Evolutionary conservation across 30 jellyfish, hydroid and myxozoan species (phyloP).

Genomic region (Aurelia sp.): DNA sequence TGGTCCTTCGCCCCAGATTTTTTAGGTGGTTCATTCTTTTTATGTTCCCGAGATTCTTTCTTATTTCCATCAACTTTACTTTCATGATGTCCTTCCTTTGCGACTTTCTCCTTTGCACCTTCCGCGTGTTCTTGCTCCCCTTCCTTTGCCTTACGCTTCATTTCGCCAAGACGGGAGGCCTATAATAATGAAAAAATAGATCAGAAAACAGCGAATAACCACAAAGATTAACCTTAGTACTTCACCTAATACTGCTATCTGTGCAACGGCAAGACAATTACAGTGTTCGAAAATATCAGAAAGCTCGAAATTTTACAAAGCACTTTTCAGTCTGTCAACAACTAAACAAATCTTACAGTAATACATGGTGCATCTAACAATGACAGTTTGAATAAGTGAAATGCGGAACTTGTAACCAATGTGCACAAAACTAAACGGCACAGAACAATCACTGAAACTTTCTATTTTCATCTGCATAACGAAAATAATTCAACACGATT

Average conservation of each 20-base stretch:
- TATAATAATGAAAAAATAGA: not conserved
- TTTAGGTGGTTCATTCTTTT: conserved; percentile 20
- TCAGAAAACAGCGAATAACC: not conserved
- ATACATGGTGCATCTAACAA: too few relatives aligned
- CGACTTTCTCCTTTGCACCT: not conserved
- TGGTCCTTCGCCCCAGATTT: conserved; percentile 35
- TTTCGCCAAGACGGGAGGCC: conserved; percentile 61
- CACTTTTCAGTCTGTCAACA: too few relatives aligned
- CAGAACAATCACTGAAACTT: too few relatives aligned
- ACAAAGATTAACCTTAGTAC: not conserved
- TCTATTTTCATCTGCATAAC: too few relatives aligned
- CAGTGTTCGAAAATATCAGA: too few relatives aligned
- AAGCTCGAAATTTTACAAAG: too few relatives aligned
- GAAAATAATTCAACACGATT: too few relatives aligned
- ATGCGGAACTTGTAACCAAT: too few relatives aligned
- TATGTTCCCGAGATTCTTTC: conserved; percentile 26
- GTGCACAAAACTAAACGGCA: too few relatives aligned
- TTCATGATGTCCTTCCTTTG: conserved; percentile 21
- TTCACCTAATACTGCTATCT: not conserved
- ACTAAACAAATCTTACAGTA: too few relatives aligned
- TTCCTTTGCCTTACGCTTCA: conserved; percentile 44
- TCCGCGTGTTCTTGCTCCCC: conserved; percentile 34
- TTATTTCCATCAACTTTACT: conserved; percentile 17
- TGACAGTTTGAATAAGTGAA: too few relatives aligned
- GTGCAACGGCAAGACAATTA: too few relatives aligned